A percentile compares a stretch with the other conserved stretches of the same genome.
Conservation (phyloP, 2,113 vertebrate genomes). For the Bothrops jararaca region DNA sequence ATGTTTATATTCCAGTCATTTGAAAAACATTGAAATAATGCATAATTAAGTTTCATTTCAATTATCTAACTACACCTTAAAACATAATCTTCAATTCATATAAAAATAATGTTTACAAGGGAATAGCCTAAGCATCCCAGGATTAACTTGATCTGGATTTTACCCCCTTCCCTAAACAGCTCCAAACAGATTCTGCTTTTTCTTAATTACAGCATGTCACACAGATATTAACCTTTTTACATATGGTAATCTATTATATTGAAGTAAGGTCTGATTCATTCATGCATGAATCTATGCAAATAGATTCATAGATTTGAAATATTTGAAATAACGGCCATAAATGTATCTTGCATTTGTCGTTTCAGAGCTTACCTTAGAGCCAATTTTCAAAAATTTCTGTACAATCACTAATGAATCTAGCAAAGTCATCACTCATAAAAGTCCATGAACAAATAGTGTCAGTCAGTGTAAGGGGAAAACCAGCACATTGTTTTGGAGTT, state of each 20-base stretch:
- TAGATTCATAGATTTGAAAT: neutral
- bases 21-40: neutral
- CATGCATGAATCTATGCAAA: neutral
- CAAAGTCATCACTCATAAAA: neutral
- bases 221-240: neutral
- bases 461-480: neutral
- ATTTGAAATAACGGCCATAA: neutral
- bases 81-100: neutral
- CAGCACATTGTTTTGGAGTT: neutral
- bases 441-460: neutral
- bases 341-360: neutral
- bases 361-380: neutral
- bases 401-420: neutral
- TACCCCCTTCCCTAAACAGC: neutral
- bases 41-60: neutral
- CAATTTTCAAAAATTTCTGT: neutral
- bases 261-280: neutral
- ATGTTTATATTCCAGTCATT: neutral
- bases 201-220: neutral
- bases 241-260: neutral
- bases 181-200: neutral
- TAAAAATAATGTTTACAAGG: neutral
- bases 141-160: neutral
- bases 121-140: neutral
- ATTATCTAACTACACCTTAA: neutral